Evolutionary conservation across 2,797 vertebrate genomes (phyloP).

Genomic region (Salmo trutta): DNA sequence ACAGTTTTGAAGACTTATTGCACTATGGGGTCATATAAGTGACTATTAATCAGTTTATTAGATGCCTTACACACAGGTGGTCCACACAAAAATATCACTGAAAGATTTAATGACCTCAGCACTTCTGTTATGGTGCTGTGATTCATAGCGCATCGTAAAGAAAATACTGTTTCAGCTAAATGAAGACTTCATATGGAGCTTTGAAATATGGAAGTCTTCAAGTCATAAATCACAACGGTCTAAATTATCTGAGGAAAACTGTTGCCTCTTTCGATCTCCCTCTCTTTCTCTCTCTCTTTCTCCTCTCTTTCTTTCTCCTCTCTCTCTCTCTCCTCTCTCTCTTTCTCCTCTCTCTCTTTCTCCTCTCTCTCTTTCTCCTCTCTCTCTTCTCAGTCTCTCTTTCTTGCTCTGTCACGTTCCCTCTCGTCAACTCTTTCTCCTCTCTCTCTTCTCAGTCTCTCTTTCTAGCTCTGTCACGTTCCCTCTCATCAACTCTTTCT

Average conservation of each 20-base stretch:
- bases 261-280: conserved; percentile 28
- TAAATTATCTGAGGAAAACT: conserved; percentile 38
- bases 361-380: background rate
- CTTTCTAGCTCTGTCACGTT: background rate
- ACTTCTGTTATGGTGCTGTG: conserved; percentile 43
- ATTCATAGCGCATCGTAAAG: conserved; percentile 73
- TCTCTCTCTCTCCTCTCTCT: too few relatives aligned
- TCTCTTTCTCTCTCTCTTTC: too few relatives aligned
- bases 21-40: background rate
- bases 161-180: conserved; percentile 68
- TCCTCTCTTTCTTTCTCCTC: too few relatives aligned
- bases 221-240: conserved; percentile 63
- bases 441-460: background rate
- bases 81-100: background rate
- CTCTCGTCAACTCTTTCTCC: background rate
- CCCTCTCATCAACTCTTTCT: background rate
- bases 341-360: background rate
- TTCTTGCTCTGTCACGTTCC: too few relatives aligned
- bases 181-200: conserved; percentile 52
- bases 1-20: too few relatives aligned
- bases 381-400: background rate
- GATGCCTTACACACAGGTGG: background rate
- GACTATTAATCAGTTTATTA: background rate
- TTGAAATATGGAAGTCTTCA: conserved; percentile 9
- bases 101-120: background rate